Base-by-base conservation (phyloP, 1,140 invertebrate species). In the Pygmarrhopalites habei region DNA sequence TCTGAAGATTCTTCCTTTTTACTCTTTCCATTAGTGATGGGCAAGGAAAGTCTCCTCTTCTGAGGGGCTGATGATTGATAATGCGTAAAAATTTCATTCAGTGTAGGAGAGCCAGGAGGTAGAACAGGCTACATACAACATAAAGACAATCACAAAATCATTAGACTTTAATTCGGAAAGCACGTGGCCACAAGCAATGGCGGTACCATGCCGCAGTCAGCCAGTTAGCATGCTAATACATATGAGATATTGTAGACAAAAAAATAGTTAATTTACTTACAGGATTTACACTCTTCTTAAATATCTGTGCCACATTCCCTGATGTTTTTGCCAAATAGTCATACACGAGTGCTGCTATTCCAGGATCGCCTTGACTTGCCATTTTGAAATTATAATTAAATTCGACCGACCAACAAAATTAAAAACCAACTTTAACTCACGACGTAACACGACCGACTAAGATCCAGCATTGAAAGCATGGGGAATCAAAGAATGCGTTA, bases 301-400 rank as follows among this genome's bases (percentile, higher is more conserved):
- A 71, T 0, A 55, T 43, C 49, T 69, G 55, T 7, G 70, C 70
- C 7, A 65, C 30, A 60, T 60, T 62, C 14, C 12, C 46, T 2
- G 55, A 58, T 23, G 51, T 64, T 44, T 67, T 61, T 39, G 63
- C 56, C 17, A 71, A 49, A 59, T 71, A 71, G 25, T 67, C 62
- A 32, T 69, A 71, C 2, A 71, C 70, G 12, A 71, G 52, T 1
- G 70, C 67, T 14, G 61, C 66, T 5, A 68, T 17, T n/a, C 66
- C 66, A 21, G 19, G 51, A 26, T 68, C 66, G 21, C 28, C 32
- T 17, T 17, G 5, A 28, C n/a, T n/a, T 41, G 43, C 35, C 63
- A 65, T 60, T 29, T 52, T 53, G 29, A 12, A 39, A 35, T 21
- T 28, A 23, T 21, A 32, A 19, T 21, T 17, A 17, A 14, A 19